A percentile compares a stretch with the other conserved stretches of the same genome.
Conservation (phyloP, 1,140 invertebrate species). For the Eriocheir sinensis region DNA sequence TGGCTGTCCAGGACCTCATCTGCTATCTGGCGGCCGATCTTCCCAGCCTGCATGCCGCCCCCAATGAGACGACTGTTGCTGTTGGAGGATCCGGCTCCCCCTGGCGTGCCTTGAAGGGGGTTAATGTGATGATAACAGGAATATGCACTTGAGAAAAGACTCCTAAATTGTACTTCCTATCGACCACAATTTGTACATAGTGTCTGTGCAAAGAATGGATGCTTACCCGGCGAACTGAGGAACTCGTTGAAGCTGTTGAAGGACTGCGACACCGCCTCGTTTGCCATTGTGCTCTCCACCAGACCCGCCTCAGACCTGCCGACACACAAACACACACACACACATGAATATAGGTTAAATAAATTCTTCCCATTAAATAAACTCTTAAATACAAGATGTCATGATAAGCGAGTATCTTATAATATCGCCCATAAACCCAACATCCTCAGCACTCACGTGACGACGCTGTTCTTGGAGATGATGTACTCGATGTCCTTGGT, state of each 20-base stretch:
- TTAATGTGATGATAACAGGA: too few species aligned
- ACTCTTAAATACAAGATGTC: not conserved
- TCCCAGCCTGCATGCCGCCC: conserved; percentile 86
- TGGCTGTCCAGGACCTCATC: conserved; percentile 84
- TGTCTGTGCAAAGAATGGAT: too few species aligned
- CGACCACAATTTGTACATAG: too few species aligned
- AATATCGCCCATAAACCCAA: not conserved
- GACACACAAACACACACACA: conserved; percentile 78
- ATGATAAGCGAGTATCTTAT: not conserved
- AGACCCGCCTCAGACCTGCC: conserved; percentile 83
- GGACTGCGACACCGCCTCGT: conserved; percentile 82
- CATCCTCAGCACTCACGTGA: conserved; percentile 84
- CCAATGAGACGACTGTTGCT: conserved; percentile 57
- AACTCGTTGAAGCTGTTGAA: conserved; percentile 81
- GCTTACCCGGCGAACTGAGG: conserved; percentile 74
- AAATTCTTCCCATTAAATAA: not conserved
- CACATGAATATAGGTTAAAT: not conserved
- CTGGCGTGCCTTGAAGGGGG: conserved; percentile 46
- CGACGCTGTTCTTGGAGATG: conserved; percentile 91
- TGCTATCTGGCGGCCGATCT: conserved; percentile 90
- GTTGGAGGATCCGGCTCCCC: conserved; percentile 56
- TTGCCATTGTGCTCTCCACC: conserved; percentile 83
- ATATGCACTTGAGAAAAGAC: too few species aligned
- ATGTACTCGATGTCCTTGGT: conserved; percentile 95
- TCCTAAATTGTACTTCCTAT: too few species aligned